Conservation (phyloP, 2,888 invertebrate species). For the Ormyrus nitidulus region DNA sequence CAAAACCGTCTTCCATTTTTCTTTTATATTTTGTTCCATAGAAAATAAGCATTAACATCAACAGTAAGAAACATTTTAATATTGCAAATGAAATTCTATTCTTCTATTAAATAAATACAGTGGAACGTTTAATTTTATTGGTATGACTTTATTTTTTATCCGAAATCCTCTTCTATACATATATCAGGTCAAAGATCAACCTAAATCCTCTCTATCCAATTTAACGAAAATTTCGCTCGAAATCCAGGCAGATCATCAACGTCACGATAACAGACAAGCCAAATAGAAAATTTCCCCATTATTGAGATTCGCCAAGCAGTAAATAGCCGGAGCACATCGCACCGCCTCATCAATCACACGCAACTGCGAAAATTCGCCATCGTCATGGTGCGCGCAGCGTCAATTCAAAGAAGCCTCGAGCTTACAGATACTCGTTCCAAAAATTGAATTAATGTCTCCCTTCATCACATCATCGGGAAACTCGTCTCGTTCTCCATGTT, state of each 20-base stretch:
- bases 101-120: not conserved
- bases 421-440: slow-evolving; percentile 3
- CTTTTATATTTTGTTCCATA: too few species aligned
- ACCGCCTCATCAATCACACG: slow-evolving; percentile 37
- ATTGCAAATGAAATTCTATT: not conserved
- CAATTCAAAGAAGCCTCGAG: not conserved
- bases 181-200: not conserved
- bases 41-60: not conserved
- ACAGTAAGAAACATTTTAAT: not conserved
- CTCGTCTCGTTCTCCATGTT: not conserved
- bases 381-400: slow-evolving; percentile 35
- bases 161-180: not conserved
- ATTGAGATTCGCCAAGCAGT: slow-evolving; percentile 24
- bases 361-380: slow-evolving; percentile 21
- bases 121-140: not conserved
- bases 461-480: slow-evolving; percentile 30
- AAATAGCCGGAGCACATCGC: slow-evolving; percentile 2
- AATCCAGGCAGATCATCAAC: slow-evolving; percentile 18
- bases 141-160: not conserved
- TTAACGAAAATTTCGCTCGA: slow-evolving; percentile 15
- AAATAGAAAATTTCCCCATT: slow-evolving; percentile 49
- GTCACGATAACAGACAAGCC: not conserved
- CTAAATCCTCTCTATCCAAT: not conserved
- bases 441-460: slow-evolving; percentile 48
- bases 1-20: too few species aligned